Conservation (phyloP, 2,888 invertebrate species). For the Lepidocyrtoides sp. region DNA sequence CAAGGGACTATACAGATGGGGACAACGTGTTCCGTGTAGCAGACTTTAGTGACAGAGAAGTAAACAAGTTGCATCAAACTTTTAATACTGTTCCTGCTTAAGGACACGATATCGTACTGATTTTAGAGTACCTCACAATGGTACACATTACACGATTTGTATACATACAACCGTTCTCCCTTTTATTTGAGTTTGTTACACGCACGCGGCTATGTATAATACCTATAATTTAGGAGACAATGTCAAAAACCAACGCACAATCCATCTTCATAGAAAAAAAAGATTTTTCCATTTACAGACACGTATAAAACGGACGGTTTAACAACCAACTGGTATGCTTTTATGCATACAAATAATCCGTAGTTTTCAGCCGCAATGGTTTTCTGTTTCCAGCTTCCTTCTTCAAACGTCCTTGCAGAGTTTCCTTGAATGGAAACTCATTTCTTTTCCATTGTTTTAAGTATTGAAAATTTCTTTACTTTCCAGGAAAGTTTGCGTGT, state of each 20-base stretch:
- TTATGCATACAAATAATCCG: no score
- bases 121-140: not conserved
- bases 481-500: no score
- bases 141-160: not conserved
- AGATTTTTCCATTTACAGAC: no score
- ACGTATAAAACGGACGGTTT: no score
- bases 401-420: constrained; percentile 27
- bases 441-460: not conserved
- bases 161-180: not conserved
- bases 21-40: constrained; percentile 56
- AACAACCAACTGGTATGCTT: no score
- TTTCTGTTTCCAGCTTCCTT: not conserved
- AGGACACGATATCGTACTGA: not conserved
- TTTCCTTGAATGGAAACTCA: constrained; percentile 39
- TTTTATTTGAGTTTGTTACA: constrained; percentile 4
- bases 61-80: constrained; percentile 62
- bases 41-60: constrained; percentile 52
- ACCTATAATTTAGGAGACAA: not conserved
- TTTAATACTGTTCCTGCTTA: not conserved
- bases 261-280: not conserved
- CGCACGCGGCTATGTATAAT: not conserved
- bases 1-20: constrained; percentile 60
- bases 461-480: no score
- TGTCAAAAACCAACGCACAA: not conserved
- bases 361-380: not conserved